phyloP scores from a whole-genome alignment of 1,140 invertebrate species.

The Formica selysi region DNA sequence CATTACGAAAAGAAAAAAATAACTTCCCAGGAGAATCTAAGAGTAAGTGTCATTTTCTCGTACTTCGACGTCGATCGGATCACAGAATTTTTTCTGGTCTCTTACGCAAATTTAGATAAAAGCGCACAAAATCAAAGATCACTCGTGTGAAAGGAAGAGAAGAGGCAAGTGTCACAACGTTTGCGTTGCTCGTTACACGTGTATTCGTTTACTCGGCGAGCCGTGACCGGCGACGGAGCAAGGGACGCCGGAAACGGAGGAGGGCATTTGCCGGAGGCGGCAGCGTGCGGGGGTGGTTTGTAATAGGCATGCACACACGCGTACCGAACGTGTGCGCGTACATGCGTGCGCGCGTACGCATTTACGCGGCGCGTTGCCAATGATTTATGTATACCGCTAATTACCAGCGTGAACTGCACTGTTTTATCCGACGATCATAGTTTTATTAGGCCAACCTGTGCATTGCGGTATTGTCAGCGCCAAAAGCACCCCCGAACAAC shows the following conservation, averaged over 20 bases:
- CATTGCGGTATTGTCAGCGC: constrained; percentile 84
- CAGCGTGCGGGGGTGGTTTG: constrained; percentile 29
- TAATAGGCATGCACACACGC: constrained; percentile 43
- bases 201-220: constrained; percentile 53
- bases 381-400: constrained; percentile 86
- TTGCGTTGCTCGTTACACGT: constrained; percentile 48
- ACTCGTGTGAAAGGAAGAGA: not conserved
- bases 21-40: not conserved
- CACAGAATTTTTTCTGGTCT: not conserved
- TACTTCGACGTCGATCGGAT: not conserved
- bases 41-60: not conserved
- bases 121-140: constrained; percentile 25
- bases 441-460: constrained; percentile 84
- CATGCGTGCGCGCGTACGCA: constrained; percentile 74
- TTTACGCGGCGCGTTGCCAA: constrained; percentile 84
- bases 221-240: not conserved
- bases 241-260: not conserved
- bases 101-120: not conserved
- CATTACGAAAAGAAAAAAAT: not conserved
- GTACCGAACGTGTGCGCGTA: constrained; percentile 15
- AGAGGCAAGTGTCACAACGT: constrained; percentile 46
- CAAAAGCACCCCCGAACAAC: constrained; percentile 70
- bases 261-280: constrained; percentile 40
- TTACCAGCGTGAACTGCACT: constrained; percentile 84
- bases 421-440: constrained; percentile 84